Percentiles rank a stretch among this genome's conserved stretches.
Conservation (phyloP, 2,888 invertebrate species). For the Esperia sulphurella region DNA sequence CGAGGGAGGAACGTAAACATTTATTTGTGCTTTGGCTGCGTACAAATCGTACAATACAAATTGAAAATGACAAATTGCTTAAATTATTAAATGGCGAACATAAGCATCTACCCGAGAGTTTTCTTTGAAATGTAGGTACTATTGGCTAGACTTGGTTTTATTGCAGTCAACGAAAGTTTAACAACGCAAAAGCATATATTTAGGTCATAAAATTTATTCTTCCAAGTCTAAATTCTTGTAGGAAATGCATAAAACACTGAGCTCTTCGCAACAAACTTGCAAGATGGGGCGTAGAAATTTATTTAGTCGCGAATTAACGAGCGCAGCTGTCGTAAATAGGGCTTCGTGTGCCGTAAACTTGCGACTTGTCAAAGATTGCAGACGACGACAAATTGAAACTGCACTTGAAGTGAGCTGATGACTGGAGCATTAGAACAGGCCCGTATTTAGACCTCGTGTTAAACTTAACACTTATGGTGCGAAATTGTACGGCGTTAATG, state of each 20-base stretch:
- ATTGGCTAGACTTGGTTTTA: too few species aligned
- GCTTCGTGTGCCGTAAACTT: constrained; percentile 36
- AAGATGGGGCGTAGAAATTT: constrained; percentile 11
- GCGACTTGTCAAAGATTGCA: constrained; percentile 27
- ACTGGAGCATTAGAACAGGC: too few species aligned
- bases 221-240: constrained; percentile 5
- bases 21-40: constrained; percentile 13
- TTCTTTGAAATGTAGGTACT: too few species aligned
- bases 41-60: constrained; percentile 26
- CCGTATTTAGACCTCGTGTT: too few species aligned
- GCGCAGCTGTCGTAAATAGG: constrained; percentile 34
- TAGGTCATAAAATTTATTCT: background rate
- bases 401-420: background rate
- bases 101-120: too few species aligned
- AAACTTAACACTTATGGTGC: too few species aligned
- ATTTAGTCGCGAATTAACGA: constrained; percentile 43
- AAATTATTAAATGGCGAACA: too few species aligned
- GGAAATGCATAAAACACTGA: constrained; percentile 4
- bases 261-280: constrained; percentile 31
- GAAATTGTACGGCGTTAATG: too few species aligned
- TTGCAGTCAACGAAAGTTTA: too few species aligned
- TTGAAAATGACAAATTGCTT: constrained; percentile 19
- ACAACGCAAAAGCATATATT: background rate
- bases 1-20: constrained; percentile 10
- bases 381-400: constrained; percentile 6